Evolutionary conservation across 1,140 invertebrate genomes (phyloP), one percentile per base, ranked within the genome.

Genomic region (Manduca sexta): DNA sequence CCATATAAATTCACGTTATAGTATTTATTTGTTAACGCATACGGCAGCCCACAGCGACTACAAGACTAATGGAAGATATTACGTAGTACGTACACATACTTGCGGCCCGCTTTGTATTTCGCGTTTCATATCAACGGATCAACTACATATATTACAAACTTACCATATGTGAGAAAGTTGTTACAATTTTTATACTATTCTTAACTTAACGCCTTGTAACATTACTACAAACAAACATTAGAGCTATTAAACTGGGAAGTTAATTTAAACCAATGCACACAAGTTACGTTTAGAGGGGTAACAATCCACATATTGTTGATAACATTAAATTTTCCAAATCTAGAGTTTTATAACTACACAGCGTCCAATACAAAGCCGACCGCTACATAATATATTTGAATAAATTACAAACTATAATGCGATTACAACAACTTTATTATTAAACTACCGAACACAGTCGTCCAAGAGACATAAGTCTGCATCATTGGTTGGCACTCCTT

Each of bases 41-140:
- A 74, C 64, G 63, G 70, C 78, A 76, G 75, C 68, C 69, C 74
- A 73, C 71, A 81, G 75, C 74, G 60, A 70, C 79, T 83, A 83
- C 74, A 42, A 47, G 16, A 60, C 79, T 83, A 84, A 70, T 84
- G 79, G 79, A 84, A 84, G 79, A 78, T 79, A 68, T 68, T 74
- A 74, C 74, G 47, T 56, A 47, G 62, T 78, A 78, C 58, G 44
- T 64, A 64, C 14, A 62, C 40, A 42, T 30, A 29, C 15, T 29
- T 43, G 12, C 13, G 14, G 65, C 69, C 75, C 71, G 67, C 66
- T 52, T 45, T 30, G 41, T 15, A 29, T 43, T 14, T 14, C 40
- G 14, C 26, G 11, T n/a, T n/a, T n/a, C 34, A 35, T 8, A n/a
- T 5, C 21, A 3, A 26, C 21, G 8, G 8, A 26, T 26, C 21